Base-by-base conservation (phyloP, 2,888 invertebrate species). In the Tenthredo scrophulariae region DNA sequence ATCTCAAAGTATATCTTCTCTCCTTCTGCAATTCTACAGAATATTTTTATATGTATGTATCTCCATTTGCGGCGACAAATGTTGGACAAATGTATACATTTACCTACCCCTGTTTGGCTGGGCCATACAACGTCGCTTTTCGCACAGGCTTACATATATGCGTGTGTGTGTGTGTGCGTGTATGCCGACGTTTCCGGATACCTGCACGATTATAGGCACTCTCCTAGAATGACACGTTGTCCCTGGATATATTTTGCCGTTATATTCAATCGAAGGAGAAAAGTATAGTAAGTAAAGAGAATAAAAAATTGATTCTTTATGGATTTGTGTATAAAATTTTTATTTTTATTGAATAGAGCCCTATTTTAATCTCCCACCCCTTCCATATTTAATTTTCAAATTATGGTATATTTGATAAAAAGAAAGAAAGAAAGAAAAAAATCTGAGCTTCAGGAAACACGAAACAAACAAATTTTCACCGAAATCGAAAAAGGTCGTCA, bases 61-160 rank as follows among this genome's bases (percentile, higher is more conserved):
- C 77, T 77, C 77, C 77, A 77, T 77, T 77, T 77, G 77, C 54
- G 77, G 77, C 54, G 29, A 77, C 33, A 77, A 77, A 77, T 77
- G 50, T 77, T 77, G 77, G 77, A 77, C 77, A 74, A 74, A 74
- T 74, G n/a, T 74, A 43, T 40, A 40, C n/a, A 72, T 72, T 72
- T 62, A 26, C 26, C 62, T 26, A 29, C 26, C 26, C 26, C 26
- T 29, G 62, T 29, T 62, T 29, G 62, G 26, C 26, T 62, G 2
- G 26, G 26, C 22, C 54, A 54, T 54, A 54, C 54, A 54, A 54
- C 54, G 54, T n/a, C 54, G n/a, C 54, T 54, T 54, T 54, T 54
- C 54, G 54, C 54, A 54, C 54, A 54, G 2, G 7, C 54, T 54
- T n/a, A 54, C 2, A n/a, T 7, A 54, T 54, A 50, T 50, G 15